These are phyloP conservation scores for Thysanoteuthis rhombus DNA, from an alignment of 2,888 invertebrate species.

Conservation along the genomic window DNA sequence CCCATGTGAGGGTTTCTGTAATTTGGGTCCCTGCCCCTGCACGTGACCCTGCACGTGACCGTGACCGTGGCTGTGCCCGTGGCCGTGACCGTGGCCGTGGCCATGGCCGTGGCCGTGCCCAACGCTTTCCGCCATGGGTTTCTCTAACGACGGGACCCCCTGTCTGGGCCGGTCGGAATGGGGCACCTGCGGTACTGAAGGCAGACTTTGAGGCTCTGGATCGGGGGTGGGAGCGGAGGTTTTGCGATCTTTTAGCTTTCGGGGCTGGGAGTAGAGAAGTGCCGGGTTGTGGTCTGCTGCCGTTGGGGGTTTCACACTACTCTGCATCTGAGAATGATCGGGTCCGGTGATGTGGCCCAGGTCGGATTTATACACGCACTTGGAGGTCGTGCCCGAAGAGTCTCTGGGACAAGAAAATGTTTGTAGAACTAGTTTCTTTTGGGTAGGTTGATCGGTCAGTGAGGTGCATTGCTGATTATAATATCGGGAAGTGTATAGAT, in stretches of 20 bases:
- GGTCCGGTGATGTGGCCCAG: background rate
- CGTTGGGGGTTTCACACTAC: background rate
- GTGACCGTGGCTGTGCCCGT: background rate
- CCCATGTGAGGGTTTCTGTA: background rate
- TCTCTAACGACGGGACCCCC: background rate
- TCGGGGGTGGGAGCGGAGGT: background rate
- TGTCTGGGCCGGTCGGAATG: background rate
- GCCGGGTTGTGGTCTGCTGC: background rate
- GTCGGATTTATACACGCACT: background rate
- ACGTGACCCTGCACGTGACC: too few relatives aligned
- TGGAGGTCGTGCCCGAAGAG: background rate
- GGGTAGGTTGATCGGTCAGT: background rate
- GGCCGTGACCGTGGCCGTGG: background rate
- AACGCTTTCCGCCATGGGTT: background rate
- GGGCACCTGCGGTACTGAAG: constrained; percentile 12
- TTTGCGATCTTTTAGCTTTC: background rate
- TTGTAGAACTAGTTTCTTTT: constrained; percentile 12
- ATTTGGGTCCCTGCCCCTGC: background rate
- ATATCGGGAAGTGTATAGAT: constrained; percentile 12
- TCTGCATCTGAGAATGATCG: background rate
- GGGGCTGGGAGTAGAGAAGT: background rate
- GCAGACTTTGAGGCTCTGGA: constrained; percentile 12
- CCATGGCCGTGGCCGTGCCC: background rate
- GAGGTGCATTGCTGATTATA: constrained; percentile 12
- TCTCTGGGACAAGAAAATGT: background rate